Evolutionary conservation across 2,797 vertebrate genomes (phyloP), one percentile per base, ranked within the genome.

Genomic region (Lacerta agilis): DNA sequence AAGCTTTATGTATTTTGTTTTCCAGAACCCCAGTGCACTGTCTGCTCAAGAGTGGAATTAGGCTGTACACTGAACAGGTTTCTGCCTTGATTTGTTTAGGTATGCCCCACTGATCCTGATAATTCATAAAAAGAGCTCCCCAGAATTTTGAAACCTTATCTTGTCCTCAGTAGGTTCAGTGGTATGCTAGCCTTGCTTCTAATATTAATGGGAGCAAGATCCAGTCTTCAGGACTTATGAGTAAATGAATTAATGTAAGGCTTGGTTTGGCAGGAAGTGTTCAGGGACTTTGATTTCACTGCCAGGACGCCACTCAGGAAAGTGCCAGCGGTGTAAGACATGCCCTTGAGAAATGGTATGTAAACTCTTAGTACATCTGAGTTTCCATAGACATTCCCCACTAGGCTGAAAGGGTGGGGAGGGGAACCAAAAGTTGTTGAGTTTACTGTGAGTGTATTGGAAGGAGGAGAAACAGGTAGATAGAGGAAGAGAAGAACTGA

Each of bases 1-100:
- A 98, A 98, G 95, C 94, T 96, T 97, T 95, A 97, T 96, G 95
- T 94, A 93, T 94, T 88, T 95, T 95, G 91, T 90, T 89, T 93
- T 95, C 94, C 95, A 94, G 95, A 96, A 96, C 13, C 94, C 94
- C 95, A 95, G 95, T 91, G 67, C 88, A 87, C 93, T 94, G 89
- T 95, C 95, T 94, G 96, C 88, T 91, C 92, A 94, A 33, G 90
- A 95, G 95, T 93, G 94, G 95, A 95, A 90, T 93, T 88, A 94
- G 95, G 91, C 90, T 95, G 90, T 95, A 96, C 94, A 92, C 94
- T 95, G 96, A 91, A 83, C 83, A 92, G 90, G 93, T 95, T 95
- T 96, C 95, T 88, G 79, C 92, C 91, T 84, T 73, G 77, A 81
- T 45, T 85, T 88, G 76, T 82, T 93, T 93, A 92, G 83, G 2